These are phyloP conservation scores for Pseudomugil tenellus DNA, from an alignment of 2,797 vertebrate genomes.

Conservation along the genomic window DNA sequence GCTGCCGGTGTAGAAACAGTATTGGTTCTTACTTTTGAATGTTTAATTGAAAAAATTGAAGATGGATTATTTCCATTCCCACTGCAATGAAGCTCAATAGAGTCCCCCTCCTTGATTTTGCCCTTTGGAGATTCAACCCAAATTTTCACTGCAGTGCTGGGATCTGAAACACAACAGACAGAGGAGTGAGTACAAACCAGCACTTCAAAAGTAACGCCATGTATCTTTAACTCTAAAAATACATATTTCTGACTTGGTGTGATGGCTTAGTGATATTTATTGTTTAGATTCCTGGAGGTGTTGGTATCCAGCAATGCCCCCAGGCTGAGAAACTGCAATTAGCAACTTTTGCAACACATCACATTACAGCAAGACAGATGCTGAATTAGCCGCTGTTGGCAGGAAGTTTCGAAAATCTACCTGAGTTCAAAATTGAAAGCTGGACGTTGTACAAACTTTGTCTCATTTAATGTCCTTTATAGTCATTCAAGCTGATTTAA, in stretches of 20 bases:
- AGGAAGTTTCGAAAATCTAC: too few species aligned
- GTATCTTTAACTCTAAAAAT: too few species aligned
- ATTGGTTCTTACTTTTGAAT: constrained; percentile 49
- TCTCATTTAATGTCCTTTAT: too few species aligned
- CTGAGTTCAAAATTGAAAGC: too few species aligned
- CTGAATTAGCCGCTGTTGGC: too few species aligned
- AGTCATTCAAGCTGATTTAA: too few species aligned
- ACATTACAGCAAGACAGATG: too few species aligned
- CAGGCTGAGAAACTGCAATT: neutral
- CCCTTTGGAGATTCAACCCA: constrained; percentile 69
- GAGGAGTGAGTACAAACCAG: neutral
- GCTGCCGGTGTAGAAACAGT: neutral
- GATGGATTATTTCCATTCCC: constrained; percentile 83
- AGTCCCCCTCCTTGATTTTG: constrained; percentile 89
- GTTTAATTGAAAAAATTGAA: constrained; percentile 53
- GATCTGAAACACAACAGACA: constrained; percentile 80
- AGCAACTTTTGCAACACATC: too few species aligned
- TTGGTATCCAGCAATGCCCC: too few species aligned
- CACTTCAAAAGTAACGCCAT: too few species aligned
- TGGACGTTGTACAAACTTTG: too few species aligned
- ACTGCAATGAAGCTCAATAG: constrained; percentile 84
- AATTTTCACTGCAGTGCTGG: constrained; percentile 77
- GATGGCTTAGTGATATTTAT: neutral
- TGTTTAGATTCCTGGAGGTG: neutral
- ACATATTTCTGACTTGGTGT: neutral